Base-by-base conservation (phyloP, 2,113 vertebrate genomes). In the Rhizomys pruinosus region DNA sequence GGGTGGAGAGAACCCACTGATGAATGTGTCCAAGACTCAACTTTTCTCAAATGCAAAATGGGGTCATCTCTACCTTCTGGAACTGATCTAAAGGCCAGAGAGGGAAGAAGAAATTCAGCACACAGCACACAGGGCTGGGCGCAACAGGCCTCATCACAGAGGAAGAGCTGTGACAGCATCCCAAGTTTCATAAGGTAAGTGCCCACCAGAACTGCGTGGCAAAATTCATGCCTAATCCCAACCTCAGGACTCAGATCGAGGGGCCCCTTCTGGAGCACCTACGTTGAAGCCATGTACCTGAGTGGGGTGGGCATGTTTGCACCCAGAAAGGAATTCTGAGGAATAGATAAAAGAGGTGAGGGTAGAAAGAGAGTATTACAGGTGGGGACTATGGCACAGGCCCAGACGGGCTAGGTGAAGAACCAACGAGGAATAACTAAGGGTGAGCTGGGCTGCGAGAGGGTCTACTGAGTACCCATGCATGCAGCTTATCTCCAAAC, bases 401-500 rank as follows among this genome's bases (percentile, higher is more conserved):
- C 23, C 15, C 0, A 17, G 7, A 7, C 0, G 2, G 37, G 44
- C 1, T 8, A 7, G 3, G 42, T 3, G 10, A 34, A 44, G 23
- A 44, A 5, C 13, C 19, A 23, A 32, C n/a, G 0, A 39, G 0
- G 12, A 4, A 23, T 3, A 12, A 8, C 9, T 6, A 0, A 15
- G 29, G 3, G 17, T 8, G 29, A 47, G 39, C n/a, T 15, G 27
- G 63, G 68, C 71, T 22, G 8, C 52, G 6, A 63, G n/a, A 57
- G 29, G 25, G 17, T 2, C 61, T 1, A 11, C 15, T 1, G 0
- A 0, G 23, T 0, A 0, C n/a, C 25, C 9, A 10, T 2, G 29
- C 23, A 39, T 1, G 0, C 12, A 52, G 81, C 47, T 20, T 27
- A 20, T 25, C 37, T 19, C 42, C 20, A 25, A 57, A 17, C 1